These are phyloP conservation scores for Vanessa cardui DNA, from an alignment of 2,888 invertebrate genomes.

Conservation along the genomic window DNA sequence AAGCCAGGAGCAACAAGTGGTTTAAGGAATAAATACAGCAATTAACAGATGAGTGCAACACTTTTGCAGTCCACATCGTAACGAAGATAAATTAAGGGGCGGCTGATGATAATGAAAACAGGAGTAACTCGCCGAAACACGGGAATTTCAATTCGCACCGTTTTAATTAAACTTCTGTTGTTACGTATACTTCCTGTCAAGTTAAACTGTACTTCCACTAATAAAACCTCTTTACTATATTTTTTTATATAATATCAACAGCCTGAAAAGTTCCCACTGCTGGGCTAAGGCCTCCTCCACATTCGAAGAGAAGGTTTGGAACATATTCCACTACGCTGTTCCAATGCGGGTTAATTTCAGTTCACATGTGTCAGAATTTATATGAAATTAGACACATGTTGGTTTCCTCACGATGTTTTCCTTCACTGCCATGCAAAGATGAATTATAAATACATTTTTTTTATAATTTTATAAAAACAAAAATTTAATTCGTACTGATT, in stretches of 20 bases:
- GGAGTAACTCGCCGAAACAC: constrained; percentile 55
- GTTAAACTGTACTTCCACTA: constrained; percentile 11
- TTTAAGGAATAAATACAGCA: constrained; percentile 33
- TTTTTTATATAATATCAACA: no score
- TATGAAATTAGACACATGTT: no score
- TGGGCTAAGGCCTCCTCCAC: no score
- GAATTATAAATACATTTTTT: no score
- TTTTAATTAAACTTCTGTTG: constrained; percentile 61
- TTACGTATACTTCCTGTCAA: constrained; percentile 24
- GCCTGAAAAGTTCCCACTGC: no score
- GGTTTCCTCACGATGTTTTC: no score
- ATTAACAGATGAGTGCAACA: constrained; percentile 42
- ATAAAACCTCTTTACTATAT: neutral
- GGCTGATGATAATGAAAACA: constrained; percentile 72
- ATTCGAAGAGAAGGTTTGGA: no score
- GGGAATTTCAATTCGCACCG: constrained; percentile 64
- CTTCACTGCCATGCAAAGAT: no score
- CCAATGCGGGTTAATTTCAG: no score
- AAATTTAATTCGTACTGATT: neutral
- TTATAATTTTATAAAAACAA: no score
- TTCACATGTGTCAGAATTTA: no score
- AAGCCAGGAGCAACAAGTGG: constrained; percentile 18
- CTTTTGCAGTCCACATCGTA: constrained; percentile 49
- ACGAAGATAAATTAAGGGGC: constrained; percentile 66
- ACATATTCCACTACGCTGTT: no score